Base-by-base conservation (phyloP, 1,140 invertebrate genomes). In the Sesamia nonagrioides region DNA sequence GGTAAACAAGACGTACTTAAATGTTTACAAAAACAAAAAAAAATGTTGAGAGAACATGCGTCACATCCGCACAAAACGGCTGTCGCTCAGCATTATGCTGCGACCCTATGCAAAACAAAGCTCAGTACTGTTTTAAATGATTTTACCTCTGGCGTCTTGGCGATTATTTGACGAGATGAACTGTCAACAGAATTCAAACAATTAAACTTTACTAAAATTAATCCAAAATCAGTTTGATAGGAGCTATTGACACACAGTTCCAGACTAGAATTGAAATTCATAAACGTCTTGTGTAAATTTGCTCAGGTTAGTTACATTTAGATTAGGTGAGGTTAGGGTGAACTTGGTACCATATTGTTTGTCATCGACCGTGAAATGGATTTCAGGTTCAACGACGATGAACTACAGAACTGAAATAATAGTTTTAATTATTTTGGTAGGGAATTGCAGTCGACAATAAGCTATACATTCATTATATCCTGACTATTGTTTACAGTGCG, bases 271-370 rank as follows among this genome's bases (percentile, higher is more conserved):
- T 69, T 69, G 17, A 48, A 68, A 48, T 48, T 68, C 40, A 68
- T 45, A 68, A 68, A 48, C 42, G 60, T n/a, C 61, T 66, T 66
- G 61, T 66, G 61, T 17, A 66, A 66, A 69, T 69, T 69, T 69
- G 21, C 6, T 21, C 17, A 42, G 42, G 40, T 69, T 69, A 69
- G 66, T 69, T 69, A 66, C 42, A 69, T 69, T 48, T 69, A 69
- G 42, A 50, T 69, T 69, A 33, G 13, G 17, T 69, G 48, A 69
- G 66, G 66, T 69, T 21, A 50, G 66, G 33, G 42, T 48, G 18
- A 48, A 50, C 42, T 21, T 27, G 1, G n/a, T 68, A 68, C 21
- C 66, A 33, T 27, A 33, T 69, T 50, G 66, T 69, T 69, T 69
- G 42, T 69, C 66, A 48, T 69, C 42, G 42, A 69, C 66, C 66